Base-by-base conservation (phyloP, 2,888 invertebrate genomes). In the Lapara coniferarum region DNA sequence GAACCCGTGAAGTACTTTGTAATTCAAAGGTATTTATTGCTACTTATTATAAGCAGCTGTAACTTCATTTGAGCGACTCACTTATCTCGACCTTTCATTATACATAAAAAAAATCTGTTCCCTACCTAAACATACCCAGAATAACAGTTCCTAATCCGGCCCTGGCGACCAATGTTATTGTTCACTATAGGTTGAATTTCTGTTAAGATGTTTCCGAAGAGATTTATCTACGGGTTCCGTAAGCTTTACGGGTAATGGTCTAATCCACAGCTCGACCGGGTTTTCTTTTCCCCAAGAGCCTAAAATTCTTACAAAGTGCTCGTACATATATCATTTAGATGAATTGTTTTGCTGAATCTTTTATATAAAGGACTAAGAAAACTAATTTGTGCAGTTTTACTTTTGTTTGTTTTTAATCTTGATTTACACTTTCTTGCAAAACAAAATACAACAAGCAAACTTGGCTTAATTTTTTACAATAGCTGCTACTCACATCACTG, bases 111-210 rank as follows among this genome's bases (percentile, higher is more conserved):
- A 25, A 16, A 8, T 53, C 16, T n/a, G 19, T 12, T 6, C 13
- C n/a, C 14, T 19, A 16, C 19, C 16, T n/a, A 13, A 49, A 19
- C 25, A 19, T 49, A 16, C 63, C 63, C 44, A 19, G 0, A 63
- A 19, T 37, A 37, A 14, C 16, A 5, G 3, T 13, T 6, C 49
- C n/a, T 46, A 63, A 63, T 63, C 49, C 63, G 63, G 2, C 49
- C 46, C 63, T 46, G 49, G 12, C 1, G 7, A 44, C 13, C 49
- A 49, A 63, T 68, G 59, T 59, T 63, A 52, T 63, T 53, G 53
- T 69, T 69, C 19, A 14, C 16, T 53, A 69, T 53, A 68, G 56
- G 57, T 68, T 68, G 68, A 69, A 69, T 69, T 69, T 69, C 59
- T 63, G 68, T 53, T 63, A 69, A 69, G 68, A 63, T 53, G 59